These are phyloP conservation scores for Schizotus pectinicornis DNA, from an alignment of 2,888 invertebrate species.

Conservation along the genomic window DNA sequence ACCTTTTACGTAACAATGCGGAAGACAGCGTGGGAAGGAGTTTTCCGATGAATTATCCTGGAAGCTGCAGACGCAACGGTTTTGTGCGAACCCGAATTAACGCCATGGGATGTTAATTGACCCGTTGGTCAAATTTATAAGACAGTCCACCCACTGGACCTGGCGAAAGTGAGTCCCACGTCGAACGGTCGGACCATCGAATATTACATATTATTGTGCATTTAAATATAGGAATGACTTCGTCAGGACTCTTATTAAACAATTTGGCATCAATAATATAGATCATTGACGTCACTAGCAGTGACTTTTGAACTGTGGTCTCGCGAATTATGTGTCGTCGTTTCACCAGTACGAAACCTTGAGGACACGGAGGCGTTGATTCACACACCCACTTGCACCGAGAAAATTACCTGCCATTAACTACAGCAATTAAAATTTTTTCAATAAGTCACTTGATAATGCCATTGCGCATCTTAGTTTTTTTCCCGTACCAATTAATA, in stretches of 20 bases:
- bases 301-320: constrained; percentile 43
- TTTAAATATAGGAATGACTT: constrained; percentile 31
- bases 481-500: too few species aligned
- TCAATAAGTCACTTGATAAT: too few species aligned
- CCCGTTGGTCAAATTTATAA: constrained; percentile 32
- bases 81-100: constrained; percentile 5
- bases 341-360: neutral
- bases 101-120: constrained; percentile 36
- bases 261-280: constrained; percentile 44
- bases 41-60: neutral
- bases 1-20: constrained; percentile 11
- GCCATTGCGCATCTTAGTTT: too few species aligned
- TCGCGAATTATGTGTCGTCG: constrained; percentile 13
- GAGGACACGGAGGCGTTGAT: too few species aligned
- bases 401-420: neutral
- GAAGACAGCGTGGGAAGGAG: constrained; percentile 36
- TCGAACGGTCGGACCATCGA: constrained; percentile 8
- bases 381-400: neutral
- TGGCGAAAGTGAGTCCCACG: constrained; percentile 14
- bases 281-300: constrained; percentile 44
- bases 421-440: neutral
- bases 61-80: neutral
- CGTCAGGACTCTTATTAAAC: constrained; percentile 41
- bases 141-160: constrained; percentile 31
- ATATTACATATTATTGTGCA: constrained; percentile 20